Percentiles rank a stretch among this genome's conserved stretches.
phyloP scores from a whole-genome alignment of 2,888 invertebrate species.

The Brachypterus glaber region DNA sequence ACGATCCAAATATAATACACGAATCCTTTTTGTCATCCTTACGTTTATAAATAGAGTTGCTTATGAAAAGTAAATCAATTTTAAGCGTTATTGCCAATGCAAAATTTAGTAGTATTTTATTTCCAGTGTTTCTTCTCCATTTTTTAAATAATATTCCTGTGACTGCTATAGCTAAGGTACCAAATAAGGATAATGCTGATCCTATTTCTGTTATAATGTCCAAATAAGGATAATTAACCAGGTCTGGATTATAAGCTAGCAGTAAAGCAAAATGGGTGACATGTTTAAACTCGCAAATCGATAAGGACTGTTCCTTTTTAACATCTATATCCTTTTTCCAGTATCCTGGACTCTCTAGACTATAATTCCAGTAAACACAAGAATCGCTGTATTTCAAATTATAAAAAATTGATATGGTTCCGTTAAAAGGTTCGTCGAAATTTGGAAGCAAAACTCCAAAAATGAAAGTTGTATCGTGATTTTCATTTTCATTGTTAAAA shows the following conservation, averaged over 20 bases:
- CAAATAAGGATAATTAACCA: constrained; percentile 25
- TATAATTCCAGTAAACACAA: constrained; percentile 28
- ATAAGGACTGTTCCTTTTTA: constrained; percentile 27
- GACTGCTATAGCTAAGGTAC: constrained; percentile 42
- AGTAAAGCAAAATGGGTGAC: constrained; percentile 52
- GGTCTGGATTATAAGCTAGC: constrained; percentile 36
- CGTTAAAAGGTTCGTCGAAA: constrained; percentile 10
- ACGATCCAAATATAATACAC: constrained; percentile 46
- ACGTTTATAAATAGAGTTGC: constrained; percentile 17
- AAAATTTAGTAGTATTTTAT: constrained; percentile 33
- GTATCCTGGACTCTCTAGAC: constrained; percentile 24
- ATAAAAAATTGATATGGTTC: constrained; percentile 11
- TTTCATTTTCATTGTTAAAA: constrained; percentile 17
- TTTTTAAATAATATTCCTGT: constrained; percentile 49
- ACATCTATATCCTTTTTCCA: constrained; percentile 39
- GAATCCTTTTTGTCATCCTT: constrained; percentile 47
- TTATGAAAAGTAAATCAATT: constrained; percentile 28
- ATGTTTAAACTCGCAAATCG: constrained; percentile 47
- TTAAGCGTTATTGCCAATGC: constrained; percentile 30
- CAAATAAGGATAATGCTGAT: constrained; percentile 45
- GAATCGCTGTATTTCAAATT: constrained; percentile 16
- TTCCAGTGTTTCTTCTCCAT: constrained; percentile 46
- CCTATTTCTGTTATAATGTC: constrained; percentile 43
- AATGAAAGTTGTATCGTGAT: no score
- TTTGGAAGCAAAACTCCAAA: constrained; percentile 17